phyloP scores from a whole-genome alignment of 2,113 vertebrate species.

The Microcebus murinus region DNA sequence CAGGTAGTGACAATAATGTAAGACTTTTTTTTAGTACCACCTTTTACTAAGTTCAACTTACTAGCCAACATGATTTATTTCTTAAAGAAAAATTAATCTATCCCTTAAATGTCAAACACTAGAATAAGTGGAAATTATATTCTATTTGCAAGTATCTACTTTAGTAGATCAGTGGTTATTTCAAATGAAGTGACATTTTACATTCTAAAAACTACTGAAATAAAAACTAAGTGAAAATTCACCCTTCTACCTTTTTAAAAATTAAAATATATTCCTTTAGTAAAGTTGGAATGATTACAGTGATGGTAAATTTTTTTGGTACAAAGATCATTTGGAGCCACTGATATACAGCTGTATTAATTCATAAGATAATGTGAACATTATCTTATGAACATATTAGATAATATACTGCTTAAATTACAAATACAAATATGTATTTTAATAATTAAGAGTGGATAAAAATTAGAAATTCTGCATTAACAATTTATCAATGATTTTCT shows the following conservation, averaged over 20 bases:
- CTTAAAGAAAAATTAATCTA: constrained; percentile 21
- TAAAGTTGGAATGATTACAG: neutral
- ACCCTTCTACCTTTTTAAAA: neutral
- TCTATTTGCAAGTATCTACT: neutral
- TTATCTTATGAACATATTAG: neutral
- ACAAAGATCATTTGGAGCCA: neutral
- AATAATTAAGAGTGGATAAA: neutral
- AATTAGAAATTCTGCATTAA: neutral
- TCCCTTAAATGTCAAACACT: neutral
- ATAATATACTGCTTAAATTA: neutral
- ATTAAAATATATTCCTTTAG: neutral
- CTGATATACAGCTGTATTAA: neutral
- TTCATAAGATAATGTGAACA: neutral
- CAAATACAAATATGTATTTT: neutral
- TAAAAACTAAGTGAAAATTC: neutral
- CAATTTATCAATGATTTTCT: neutral
- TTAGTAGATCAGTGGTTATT: constrained; percentile 21
- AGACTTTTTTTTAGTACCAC: neutral
- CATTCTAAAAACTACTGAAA: constrained; percentile 27
- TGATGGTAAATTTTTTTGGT: neutral
- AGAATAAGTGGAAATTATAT: neutral
- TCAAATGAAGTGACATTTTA: constrained; percentile 14
- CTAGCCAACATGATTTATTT: neutral
- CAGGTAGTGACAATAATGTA: neutral
- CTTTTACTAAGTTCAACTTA: neutral